Conservation (phyloP, 2,797 vertebrate species). For the Gastrophryne carolinensis region DNA sequence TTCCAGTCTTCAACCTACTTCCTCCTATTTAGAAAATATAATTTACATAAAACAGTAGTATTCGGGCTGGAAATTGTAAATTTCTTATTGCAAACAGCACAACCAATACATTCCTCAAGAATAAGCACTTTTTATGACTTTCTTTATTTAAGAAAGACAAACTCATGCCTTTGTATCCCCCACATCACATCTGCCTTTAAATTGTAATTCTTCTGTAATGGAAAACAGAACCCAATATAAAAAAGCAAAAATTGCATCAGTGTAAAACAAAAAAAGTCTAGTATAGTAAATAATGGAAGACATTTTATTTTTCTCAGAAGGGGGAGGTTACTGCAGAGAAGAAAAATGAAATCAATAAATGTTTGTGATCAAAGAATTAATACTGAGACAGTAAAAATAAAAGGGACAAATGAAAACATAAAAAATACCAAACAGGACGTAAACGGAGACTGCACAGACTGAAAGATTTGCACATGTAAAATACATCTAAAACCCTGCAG, state of each 20-base stretch:
- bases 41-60: too few relatives aligned
- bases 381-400: constrained; percentile 61
- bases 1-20: too few relatives aligned
- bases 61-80: too few relatives aligned
- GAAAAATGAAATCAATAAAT: constrained; percentile 64
- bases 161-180: not conserved
- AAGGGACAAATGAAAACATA: constrained; percentile 59
- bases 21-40: too few relatives aligned
- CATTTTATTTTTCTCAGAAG: constrained; percentile 64
- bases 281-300: constrained; percentile 68
- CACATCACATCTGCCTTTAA: too few relatives aligned
- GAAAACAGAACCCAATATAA: not conserved
- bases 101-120: not conserved
- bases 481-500: constrained; percentile 36
- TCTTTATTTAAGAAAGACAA: not conserved
- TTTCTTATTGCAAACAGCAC: too few relatives aligned
- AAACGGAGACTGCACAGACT: constrained; percentile 68
- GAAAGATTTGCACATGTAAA: constrained; percentile 64
- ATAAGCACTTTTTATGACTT: too few relatives aligned
- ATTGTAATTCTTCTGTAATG: too few relatives aligned
- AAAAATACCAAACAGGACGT: constrained; percentile 63
- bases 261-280: not conserved
- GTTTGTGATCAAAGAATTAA: constrained; percentile 72
- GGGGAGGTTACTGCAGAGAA: constrained; percentile 52
- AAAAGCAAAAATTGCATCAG: not conserved